Evolutionary conservation across 2,888 invertebrate species (phyloP), one percentile per base, ranked within the genome.

Genomic region (Phragmatobia fuliginosa): DNA sequence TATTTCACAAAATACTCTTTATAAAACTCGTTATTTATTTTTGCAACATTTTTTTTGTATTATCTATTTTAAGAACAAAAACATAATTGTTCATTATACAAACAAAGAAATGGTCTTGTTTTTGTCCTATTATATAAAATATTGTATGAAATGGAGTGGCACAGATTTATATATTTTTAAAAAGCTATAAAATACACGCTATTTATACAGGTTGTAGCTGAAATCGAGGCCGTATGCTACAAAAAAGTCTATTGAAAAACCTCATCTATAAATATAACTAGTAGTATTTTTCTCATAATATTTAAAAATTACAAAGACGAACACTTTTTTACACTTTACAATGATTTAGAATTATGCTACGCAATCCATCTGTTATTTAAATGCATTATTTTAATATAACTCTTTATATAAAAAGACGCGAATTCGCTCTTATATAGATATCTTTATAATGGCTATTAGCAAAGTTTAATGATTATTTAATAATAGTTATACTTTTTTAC

Each of bases 321-420:
- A 84, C 78, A 67, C 56, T 67, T 79, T 83, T 92, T 90, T 94
- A 94, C 93, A 94, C 81, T 93, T 92, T 94, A 94, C 94, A 93
- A 87, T 85, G 78, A 85, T 92, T 94, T 94, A 94, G 94, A 94
- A 94, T 94, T 89, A 92, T 92, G 88, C 92, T 94, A 94, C 94
- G 94, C 93, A 90, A 89, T 88, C 83, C 85, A 85, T 84, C 78
- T 74, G 78, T 80, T 82, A 71, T 79, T 85, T 85, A 81, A 85
- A 83, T 88, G 83, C 84, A 84, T 81, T 83, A 78, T 72, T 78
- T 70, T 70, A 68, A 71, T 64, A 25, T 64, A 18, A 49, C 10
- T 21, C 0, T 25, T 33, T 52, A 67, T 64, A 68, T 70, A 76
- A 70, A 79, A 77, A 67, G 32, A 66, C 31, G 72, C 72, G 65